A percentile compares a stretch with the other conserved stretches of the same genome.
phyloP scores from a whole-genome alignment of 2,113 vertebrate species.

The Etheostoma cragini region DNA sequence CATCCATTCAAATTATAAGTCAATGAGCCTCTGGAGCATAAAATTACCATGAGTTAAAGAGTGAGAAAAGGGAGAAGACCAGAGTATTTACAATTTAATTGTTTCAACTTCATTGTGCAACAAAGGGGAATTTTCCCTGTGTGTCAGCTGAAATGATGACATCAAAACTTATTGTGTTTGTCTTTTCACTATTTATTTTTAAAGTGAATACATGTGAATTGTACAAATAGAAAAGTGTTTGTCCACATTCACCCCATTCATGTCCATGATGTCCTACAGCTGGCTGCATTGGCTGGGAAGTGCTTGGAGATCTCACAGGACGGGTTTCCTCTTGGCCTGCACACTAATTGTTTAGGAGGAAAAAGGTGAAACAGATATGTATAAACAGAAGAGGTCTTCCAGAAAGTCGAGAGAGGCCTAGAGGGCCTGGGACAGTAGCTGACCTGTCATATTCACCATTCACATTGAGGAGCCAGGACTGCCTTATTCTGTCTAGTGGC shows the following conservation, averaged over 20 bases:
- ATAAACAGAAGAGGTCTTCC: conserved; percentile 70
- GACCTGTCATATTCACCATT: conserved; percentile 65
- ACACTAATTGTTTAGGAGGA: conserved; percentile 75
- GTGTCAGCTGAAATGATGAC: conserved; percentile 47
- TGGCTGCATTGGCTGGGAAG: conserved; percentile 37
- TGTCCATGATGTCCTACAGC: conserved; percentile 27
- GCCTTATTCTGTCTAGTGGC: conserved; percentile 64
- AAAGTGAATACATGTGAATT: conserved; percentile 7
- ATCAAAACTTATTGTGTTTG: neutral
- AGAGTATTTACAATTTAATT: conserved; percentile 90
- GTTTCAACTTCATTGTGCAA: conserved; percentile 84
- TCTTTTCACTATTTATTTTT: neutral
- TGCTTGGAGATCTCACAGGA: conserved; percentile 56
- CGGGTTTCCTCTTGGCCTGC: conserved; percentile 70
- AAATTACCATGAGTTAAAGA: conserved; percentile 91
- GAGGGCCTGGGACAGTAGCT: conserved; percentile 73
- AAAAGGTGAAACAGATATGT: conserved; percentile 81
- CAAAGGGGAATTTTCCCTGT: neutral
- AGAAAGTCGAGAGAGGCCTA: conserved; percentile 35
- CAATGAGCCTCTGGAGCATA: conserved; percentile 89
- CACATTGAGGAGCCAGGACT: conserved; percentile 49
- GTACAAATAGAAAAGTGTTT: conserved; percentile 1
- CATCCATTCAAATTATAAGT: conserved; percentile 93
- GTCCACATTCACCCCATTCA: conserved; percentile 12
- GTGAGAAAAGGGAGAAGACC: conserved; percentile 80